Conservation (phyloP, 64 coral and sea anemone species). For the Orbicella faveolata region DNA sequence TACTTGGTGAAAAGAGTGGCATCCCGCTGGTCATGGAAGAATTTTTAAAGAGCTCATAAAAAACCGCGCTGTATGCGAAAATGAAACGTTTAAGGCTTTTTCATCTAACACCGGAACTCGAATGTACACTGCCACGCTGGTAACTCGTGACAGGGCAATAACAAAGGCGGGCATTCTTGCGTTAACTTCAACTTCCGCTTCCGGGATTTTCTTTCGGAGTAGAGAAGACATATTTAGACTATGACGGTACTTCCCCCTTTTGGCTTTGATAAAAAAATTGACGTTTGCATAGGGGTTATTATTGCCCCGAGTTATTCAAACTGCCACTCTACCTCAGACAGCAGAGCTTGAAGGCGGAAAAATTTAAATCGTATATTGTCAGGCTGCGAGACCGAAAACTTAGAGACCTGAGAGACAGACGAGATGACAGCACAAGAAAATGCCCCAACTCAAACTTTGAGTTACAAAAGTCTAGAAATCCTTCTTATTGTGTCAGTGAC, state of each 20-base stretch:
- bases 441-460: background rate
- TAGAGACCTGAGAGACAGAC: background rate
- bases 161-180: background rate
- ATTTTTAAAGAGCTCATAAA: no score
- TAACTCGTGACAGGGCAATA: background rate
- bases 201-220: background rate
- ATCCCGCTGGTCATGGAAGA: no score
- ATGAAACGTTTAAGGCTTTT: no score
- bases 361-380: background rate
- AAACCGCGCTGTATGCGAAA: no score
- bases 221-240: background rate
- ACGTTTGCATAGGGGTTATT: background rate
- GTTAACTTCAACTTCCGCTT: background rate
- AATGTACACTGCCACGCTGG: no score
- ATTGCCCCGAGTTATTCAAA: background rate
- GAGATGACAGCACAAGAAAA: background rate
- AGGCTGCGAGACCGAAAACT: background rate
- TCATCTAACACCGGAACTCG: no score
- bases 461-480: conserved; percentile 50
- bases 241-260: conserved; percentile 3
- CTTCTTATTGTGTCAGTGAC: conserved; percentile 43
- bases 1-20: no score
- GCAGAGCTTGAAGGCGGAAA: conserved; percentile 12
- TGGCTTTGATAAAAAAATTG: background rate
- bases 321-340: background rate